Evolutionary conservation across 35 echinoderm and acorn worm genomes (phyloP).

Genomic region (Lytechinus pictus): DNA sequence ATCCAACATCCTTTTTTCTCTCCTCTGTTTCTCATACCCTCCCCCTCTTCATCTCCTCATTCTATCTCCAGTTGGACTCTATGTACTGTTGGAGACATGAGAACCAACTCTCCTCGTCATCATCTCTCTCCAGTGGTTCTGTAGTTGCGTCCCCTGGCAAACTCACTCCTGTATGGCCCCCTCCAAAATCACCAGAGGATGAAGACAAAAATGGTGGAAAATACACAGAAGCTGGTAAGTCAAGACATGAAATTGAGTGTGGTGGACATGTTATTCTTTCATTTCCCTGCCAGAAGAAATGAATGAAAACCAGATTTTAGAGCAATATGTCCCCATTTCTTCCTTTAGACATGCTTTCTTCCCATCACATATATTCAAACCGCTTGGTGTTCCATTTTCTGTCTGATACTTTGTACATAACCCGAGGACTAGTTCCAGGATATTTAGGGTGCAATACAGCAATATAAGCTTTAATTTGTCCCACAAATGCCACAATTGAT

Average conservation of each 20-base stretch:
- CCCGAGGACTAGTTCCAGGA: neutral
- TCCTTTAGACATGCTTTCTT: neutral
- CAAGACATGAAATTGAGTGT: too few species aligned
- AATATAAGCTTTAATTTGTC: neutral
- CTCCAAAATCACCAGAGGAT: conserved; percentile 39
- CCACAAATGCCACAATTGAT: neutral
- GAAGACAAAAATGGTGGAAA: conserved; percentile 49
- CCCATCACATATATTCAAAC: neutral
- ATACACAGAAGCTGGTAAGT: conserved; percentile 78
- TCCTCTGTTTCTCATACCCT: neutral
- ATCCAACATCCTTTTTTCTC: neutral
- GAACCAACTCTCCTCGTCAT: neutral
- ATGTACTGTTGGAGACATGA: conserved; percentile 77
- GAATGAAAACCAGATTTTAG: neutral
- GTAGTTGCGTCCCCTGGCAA: conserved; percentile 55
- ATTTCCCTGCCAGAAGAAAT: neutral
- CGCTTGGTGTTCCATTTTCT: neutral
- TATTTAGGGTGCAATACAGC: neutral
- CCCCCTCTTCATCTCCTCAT: neutral
- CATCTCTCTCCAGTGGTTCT: conserved; percentile 23
- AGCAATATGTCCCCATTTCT: neutral
- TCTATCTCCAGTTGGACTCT: conserved; percentile 59
- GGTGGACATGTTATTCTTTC: too few species aligned
- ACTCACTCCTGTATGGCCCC: conserved; percentile 70
- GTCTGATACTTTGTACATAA: neutral